Base-by-base conservation (phyloP, 2,797 vertebrate species). In the Sparus aurata region DNA sequence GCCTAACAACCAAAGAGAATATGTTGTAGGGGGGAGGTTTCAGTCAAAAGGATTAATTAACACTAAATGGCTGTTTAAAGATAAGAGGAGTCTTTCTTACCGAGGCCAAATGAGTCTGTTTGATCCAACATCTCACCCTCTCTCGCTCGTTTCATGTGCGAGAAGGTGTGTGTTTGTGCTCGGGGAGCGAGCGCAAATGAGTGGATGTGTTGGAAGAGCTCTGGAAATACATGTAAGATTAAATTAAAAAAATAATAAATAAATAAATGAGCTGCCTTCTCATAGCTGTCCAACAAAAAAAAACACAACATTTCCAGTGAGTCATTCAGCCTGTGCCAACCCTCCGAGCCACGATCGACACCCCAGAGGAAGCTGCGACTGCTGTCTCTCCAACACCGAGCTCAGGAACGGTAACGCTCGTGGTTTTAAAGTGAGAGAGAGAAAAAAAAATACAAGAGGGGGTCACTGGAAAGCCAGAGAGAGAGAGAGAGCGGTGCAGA, bases 1-100 rank as follows among this genome's bases (percentile, higher is more conserved):
- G 84, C 79, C 85, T 73, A 89, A 89, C 79, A 90, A 89, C 61
- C 85, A 89, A 87, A 86, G 87, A 83, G 86, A 87, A 87, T 85
- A 84, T 88, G 82, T 87, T 89, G 81, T 80, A 78, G 67, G 60
- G 75, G 75, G 86, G 87, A 88, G 86, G 87, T 88, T 92, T 85
- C 89, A 93, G 84, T 89, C 89, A 83, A 83, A 90, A 76, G 87
- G 90, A 93, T 93, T 92, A 93, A 93, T 93, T 91, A 91, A 90
- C 88, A 87, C 87, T 92, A 93, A 93, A 92, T 85, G 87, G 69
- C 85, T 87, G 85, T 90, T 91, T 90, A 84, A 90, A 91, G 91
- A 93, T 94, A 91, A 92, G 88, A 91, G 27, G 86, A 57, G 59
- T 88, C 79, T 80, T 88, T 90, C 74, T 82, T 73, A 83, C 75